Evolutionary conservation across 1,140 invertebrate species (phyloP), one percentile per base, ranked within the genome.

Genomic region (Apocrypta bakeri): DNA sequence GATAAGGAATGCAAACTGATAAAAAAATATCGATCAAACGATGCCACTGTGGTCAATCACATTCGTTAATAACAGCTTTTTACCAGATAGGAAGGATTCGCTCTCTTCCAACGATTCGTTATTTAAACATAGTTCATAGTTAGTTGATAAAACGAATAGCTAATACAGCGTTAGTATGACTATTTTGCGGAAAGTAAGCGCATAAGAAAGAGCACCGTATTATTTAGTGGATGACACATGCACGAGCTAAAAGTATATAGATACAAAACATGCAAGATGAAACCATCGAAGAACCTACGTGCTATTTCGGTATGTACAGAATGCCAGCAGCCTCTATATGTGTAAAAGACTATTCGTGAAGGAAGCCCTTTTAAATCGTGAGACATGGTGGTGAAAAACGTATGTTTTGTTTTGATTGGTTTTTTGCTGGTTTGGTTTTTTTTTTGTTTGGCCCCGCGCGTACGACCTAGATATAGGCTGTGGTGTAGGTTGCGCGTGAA

Each of bases 401-500:
- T 79, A 29, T 78, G 85, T 33, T 48, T 79, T 68, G 85, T 79
- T 83, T 77, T 61, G n/a, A 79, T 86, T 84, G 83, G 72, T 79
- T 82, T 64, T 27, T 24, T 76, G 17, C 68, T 21, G 12, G 12
- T 48, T 42, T 48, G 42, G 42, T n/a, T n/a, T 37, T 56, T 56
- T 6, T 33, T 71, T 17, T 25, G 24, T 24, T 80, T 82, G 82
- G 72, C 71, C 85, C 86, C 85, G 79, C 79, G 63, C 79, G 79
- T 81, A 75, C 79, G 79, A 75, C 83, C 87, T 88, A 92, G 83
- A 92, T 92, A 85, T 91, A 92, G 86, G 89, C 89, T 81, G 91
- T 92, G 87, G 91, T 92, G 86, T 92, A 92, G 85, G 89, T 91
- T 79, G 91, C 86, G 76, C 90, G 89, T 87, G 88, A 90, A 84